These are phyloP conservation scores for Cossypha dichroa DNA, from an alignment of 2,797 vertebrate genomes.

Conservation along the genomic window DNA sequence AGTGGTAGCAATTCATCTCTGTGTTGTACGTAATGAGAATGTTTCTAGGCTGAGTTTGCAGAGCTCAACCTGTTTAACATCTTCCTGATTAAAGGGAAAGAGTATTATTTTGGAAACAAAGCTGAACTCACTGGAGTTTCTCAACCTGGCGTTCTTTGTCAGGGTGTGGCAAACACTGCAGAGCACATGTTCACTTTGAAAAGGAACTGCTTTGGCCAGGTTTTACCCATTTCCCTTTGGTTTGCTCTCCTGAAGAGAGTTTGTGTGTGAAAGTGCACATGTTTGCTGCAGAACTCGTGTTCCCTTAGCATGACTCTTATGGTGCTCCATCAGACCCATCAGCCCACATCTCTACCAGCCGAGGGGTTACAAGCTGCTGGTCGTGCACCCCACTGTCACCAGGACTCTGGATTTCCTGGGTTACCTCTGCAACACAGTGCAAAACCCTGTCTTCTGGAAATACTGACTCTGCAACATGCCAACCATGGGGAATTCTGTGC, in stretches of 20 bases:
- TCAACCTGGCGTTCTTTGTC: slow-evolving; percentile 14
- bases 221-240: not conserved
- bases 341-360: not conserved
- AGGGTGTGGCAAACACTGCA: not conserved
- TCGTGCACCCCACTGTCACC: not conserved
- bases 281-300: not conserved
- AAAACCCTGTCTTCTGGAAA: not conserved
- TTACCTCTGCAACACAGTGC: not conserved
- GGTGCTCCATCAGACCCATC: not conserved
- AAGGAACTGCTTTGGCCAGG: not conserved
- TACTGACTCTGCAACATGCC: not conserved
- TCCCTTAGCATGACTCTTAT: not conserved
- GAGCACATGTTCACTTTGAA: not conserved
- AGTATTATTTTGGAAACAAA: slow-evolving; percentile 53
- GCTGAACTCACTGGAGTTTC: slow-evolving; percentile 19
- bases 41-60: slow-evolving; percentile 32
- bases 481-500: accelerated
- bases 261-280: not conserved
- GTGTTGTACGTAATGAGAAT: not conserved
- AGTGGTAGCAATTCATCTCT: not conserved
- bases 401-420: not conserved
- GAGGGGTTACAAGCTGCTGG: not conserved
- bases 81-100: slow-evolving; percentile 51
- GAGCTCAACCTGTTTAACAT: slow-evolving; percentile 33
- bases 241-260: not conserved